Conservation (phyloP, 2,888 invertebrate species). For the Epinotia ramella region DNA sequence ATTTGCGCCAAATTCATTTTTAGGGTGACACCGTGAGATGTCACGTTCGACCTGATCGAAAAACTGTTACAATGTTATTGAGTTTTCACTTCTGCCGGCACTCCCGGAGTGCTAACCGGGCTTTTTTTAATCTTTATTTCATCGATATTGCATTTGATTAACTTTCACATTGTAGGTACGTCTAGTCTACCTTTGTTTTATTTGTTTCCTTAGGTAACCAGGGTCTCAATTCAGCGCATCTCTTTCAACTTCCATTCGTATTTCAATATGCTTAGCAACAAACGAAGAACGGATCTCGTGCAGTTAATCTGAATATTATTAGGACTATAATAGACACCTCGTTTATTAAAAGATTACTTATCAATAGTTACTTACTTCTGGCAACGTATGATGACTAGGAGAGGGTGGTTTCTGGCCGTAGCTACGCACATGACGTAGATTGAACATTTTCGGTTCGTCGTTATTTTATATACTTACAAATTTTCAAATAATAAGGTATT, state of each 20-base stretch:
- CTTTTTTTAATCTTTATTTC: background rate
- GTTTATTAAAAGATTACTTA: background rate
- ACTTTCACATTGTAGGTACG: constrained; percentile 3
- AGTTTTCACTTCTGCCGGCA: no score
- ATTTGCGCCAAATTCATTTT: no score
- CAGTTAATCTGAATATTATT: background rate
- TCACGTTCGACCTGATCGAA: no score
- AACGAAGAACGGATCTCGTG: background rate
- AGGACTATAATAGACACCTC: background rate
- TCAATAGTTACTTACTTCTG: background rate
- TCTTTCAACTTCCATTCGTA: background rate
- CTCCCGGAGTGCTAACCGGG: no score
- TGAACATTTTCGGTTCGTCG: background rate
- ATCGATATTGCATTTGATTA: background rate
- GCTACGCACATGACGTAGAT: background rate
- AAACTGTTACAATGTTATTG: no score
- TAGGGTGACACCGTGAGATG: no score
- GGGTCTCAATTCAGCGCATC: background rate
- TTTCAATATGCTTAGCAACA: background rate
- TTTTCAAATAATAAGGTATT: no score
- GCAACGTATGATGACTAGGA: background rate
- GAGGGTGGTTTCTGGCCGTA: background rate
- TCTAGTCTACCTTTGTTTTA: no score
- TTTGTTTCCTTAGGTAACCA: background rate
- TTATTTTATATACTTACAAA: background rate